phyloP scores from a whole-genome alignment of 2,113 vertebrate species.

The Tyrannus savana region DNA sequence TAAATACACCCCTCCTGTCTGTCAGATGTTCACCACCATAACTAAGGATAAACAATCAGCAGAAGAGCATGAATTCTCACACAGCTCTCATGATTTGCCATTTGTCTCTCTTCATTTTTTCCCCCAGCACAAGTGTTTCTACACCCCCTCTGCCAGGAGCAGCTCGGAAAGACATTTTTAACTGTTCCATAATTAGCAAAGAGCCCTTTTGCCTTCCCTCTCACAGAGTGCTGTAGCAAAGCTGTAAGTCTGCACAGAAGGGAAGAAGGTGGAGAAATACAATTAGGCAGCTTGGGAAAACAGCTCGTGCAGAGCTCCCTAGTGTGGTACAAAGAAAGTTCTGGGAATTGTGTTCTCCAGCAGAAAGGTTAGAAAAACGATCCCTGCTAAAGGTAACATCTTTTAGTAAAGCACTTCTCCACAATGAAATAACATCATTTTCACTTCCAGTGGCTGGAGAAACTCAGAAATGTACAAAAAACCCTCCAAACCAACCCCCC shows the following conservation, averaged over 20 bases:
- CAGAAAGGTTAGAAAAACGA: background rate
- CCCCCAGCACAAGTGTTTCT: rapidly evolving
- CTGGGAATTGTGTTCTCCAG: background rate
- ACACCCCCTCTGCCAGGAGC: background rate
- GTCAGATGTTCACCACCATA: background rate
- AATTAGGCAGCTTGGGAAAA: background rate
- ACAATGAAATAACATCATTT: background rate
- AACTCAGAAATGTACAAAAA: background rate
- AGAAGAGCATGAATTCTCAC: background rate
- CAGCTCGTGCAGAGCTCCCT: background rate
- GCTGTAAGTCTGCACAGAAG: rapidly evolving
- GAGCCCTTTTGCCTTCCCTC: background rate
- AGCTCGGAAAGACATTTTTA: background rate
- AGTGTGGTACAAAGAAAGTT: background rate
- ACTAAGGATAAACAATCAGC: background rate
- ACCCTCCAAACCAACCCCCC: background rate
- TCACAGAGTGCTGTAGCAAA: background rate
- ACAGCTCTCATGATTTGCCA: background rate
- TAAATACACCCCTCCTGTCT: background rate
- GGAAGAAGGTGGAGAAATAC: background rate
- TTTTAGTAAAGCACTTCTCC: background rate
- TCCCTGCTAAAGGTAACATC: background rate
- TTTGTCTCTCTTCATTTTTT: background rate
- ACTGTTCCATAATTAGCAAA: background rate
- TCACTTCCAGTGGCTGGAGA: background rate